Base-by-base conservation (phyloP, 2,113 vertebrate species). In the Lophura nycthemera region DNA sequence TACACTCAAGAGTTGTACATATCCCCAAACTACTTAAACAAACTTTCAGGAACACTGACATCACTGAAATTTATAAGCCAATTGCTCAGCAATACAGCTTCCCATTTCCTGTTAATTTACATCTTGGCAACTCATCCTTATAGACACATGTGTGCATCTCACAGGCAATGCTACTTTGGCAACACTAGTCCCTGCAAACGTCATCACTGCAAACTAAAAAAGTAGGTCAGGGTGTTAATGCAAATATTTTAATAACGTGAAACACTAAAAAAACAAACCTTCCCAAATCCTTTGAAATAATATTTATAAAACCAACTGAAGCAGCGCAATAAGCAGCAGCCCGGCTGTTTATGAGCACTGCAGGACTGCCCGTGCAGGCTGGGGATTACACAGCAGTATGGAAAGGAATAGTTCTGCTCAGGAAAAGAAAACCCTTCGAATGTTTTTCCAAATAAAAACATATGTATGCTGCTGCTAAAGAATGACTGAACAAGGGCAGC, bases 101-200 rank as follows among this genome's bases (percentile, higher is more conserved):
- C 14, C 43, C 18, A 48, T 73, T 76, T 79, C 36, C 86, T 80
- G 69, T 48, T 34, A 60, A 65, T 91, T 82, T 84, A 69, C 47
- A 77, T 50, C 63, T 79, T 67, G 50, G 36, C 42, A 25, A 10
- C 21, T 13, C 22, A 40, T 20, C 5, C 24, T 25, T 50, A 50
- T 10, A 40, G 32, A 34, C 8, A 22, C 13, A 45, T 8, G 10
- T 19, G 21, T 29, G 40, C 47, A 21, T 3, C 10, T 2, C 17
- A 18, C 0, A 47, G 30, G 47, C 50, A 38, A 2, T 0, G 1
- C 20, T 36, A 45, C 15, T 63, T 65, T 61, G 36, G 36, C 52
- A 85, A 17, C 10, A 65, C 61, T 30, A 36, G 48, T 57, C 34
- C 70, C 40, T 15, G 29, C 48, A 36, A 86, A 77, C 3, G 7